phyloP scores from a whole-genome alignment of 2,888 invertebrate genomes.

The Eurytoma adleriae region DNA sequence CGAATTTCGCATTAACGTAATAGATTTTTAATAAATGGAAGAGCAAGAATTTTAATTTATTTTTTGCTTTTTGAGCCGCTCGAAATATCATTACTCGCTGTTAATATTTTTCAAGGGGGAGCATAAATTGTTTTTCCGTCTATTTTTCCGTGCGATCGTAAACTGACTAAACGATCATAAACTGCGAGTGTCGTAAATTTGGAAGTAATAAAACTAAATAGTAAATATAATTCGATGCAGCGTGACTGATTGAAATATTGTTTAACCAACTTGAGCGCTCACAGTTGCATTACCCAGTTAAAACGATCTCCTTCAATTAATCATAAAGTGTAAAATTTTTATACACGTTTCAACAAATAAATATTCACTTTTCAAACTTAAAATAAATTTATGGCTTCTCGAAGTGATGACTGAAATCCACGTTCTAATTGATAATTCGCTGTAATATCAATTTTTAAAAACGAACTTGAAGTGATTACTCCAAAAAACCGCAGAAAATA shows the following conservation, averaged over 20 bases:
- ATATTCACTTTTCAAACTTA: too few species aligned
- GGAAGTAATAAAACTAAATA: conserved; percentile 29
- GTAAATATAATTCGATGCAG: conserved; percentile 16
- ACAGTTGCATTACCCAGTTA: too few species aligned
- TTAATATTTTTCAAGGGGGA: not conserved
- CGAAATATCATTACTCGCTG: not conserved
- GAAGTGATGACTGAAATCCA: too few species aligned
- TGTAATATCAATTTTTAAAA: too few species aligned
- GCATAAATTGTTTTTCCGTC: conserved; percentile 15
- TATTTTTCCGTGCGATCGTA: conserved; percentile 24
- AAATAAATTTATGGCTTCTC: too few species aligned
- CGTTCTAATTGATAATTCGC: too few species aligned
- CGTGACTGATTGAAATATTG: not conserved
- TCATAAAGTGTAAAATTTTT: too few species aligned
- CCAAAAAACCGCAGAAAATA: too few species aligned
- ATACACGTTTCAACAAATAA: too few species aligned
- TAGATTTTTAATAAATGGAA: conserved; percentile 7
- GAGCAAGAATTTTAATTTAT: not conserved
- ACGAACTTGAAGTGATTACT: too few species aligned
- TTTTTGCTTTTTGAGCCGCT: not conserved
- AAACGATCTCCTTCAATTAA: too few species aligned
- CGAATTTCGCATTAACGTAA: conserved; percentile 9
- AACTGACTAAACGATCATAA: conserved; percentile 36
- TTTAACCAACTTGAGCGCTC: too few species aligned
- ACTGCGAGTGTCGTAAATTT: conserved; percentile 26